These are phyloP conservation scores for Lepilemur ruficaudatus DNA, from an alignment of 2,797 vertebrate genomes.

Conservation along the genomic window DNA sequence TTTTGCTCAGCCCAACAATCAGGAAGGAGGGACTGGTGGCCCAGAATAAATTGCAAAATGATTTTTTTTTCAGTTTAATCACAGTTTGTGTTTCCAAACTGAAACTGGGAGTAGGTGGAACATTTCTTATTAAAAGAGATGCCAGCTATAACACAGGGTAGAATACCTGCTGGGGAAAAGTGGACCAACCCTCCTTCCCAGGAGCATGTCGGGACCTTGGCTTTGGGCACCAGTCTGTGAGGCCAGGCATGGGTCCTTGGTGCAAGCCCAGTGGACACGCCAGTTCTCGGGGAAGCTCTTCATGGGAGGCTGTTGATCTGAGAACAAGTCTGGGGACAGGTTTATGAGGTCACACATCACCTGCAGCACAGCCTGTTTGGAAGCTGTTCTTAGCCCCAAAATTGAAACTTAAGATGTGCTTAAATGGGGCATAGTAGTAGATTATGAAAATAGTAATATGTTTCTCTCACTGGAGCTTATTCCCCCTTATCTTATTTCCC, in stretches of 20 bases:
- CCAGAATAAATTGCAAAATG: background rate
- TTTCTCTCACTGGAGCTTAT: background rate
- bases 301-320: background rate
- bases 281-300: background rate
- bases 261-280: too few relatives aligned
- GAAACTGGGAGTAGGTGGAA: background rate
- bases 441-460: background rate
- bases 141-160: background rate
- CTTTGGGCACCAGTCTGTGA: background rate
- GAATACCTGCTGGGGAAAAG: background rate
- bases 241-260: background rate
- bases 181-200: too few relatives aligned
- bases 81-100: background rate
- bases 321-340: background rate
- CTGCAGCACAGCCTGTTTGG: background rate
- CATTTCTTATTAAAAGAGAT: background rate
- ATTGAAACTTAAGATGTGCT: background rate
- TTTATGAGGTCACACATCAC: background rate
- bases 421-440: background rate
- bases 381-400: background rate
- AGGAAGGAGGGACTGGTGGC: background rate
- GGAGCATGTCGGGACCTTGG: background rate
- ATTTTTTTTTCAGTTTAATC: background rate
- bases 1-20: constrained; percentile 34
- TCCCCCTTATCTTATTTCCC: background rate